Base-by-base conservation (phyloP, 2,888 invertebrate genomes). In the Parnassius apollo region DNA sequence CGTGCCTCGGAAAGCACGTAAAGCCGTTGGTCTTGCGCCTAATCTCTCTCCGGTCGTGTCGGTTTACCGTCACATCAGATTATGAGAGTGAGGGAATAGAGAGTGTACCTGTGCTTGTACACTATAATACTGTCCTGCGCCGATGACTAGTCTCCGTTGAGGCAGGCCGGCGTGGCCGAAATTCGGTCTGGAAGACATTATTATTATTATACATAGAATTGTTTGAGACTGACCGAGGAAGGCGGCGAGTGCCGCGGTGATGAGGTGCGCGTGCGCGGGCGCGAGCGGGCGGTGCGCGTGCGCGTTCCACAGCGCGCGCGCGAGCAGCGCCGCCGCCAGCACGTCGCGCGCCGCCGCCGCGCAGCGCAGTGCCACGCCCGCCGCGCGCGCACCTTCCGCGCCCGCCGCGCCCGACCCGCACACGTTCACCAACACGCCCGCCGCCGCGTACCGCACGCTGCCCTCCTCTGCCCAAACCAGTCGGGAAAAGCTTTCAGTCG, bases 391-490 rank as follows among this genome's bases (percentile, higher is more conserved):
- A 83, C 77, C 81, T n/a, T 76, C 80, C 22, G 35, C 67, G 73
- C 51, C 74, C 83, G 76, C 81, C 78, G 64, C 82, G 50, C 87
- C 83, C 66, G 82, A 81, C 42, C 86, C 91, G 74, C 91, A 90
- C 73, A 97, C 93, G 90, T 97, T 97, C 22, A 97, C 96, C 57
- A 97, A 92, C 49, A 97, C 96, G 1, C 97, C 97, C 62, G 96
- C 95, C 2, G 96, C 94, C 8, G 96, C 95, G 77, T 95, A 95
- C 0, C 96, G 93, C 13, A 96, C 91, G 70, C 95, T 94, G 56
- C 93, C 86, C 62, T 95, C 94, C 64, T 93, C 94, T 88, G 87
- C 2, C 25, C 25, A 4, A 25, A 25, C 25, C 25, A 2, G 18
- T 18, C 1, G 18, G 18, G 18, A 18, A 18, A 18, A 18, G 18